Evolutionary conservation across 2,888 invertebrate genomes (phyloP), one percentile per base, ranked within the genome.

Genomic region (Cephus nigrinus): DNA sequence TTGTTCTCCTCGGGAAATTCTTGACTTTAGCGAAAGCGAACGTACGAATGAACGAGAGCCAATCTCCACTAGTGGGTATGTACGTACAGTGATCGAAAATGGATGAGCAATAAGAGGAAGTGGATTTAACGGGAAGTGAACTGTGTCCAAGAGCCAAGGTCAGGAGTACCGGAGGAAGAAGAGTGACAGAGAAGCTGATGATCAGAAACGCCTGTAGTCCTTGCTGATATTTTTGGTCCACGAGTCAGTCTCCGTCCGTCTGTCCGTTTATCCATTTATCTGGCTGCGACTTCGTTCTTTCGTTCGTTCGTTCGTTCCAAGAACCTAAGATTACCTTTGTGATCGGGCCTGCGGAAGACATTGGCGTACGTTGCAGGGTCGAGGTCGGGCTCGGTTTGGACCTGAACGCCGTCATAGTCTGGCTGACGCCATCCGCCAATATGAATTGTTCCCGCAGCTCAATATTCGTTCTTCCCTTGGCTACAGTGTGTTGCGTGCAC

Each of bases 391-490:
- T 96, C 92, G 97, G 96, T 94, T 98, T 98, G 92, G 98, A 96
- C 93, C 97, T 97, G 95, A 99, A 99, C 90, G 98, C 97, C 91
- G 98, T 96, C 98, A 99, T 99, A 92, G 97, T 97, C 94, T 99
- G 99, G 92, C 98, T 97, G 87, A 98, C 98, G 92, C 99, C 99
- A 92, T 98, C 97, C 89, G 99, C 98, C 94, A 99, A 94, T 93
- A 98, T 98, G 94, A 99, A 99, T 94, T 98, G 98, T 93, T 99
- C 99, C 92, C 99, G 96, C 92, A 99, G 96, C 94, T 99, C 99
- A 94, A 99, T 97, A 95, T 99, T 99, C 93, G 99, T 99, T 94
- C 99, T 97, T 94, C 99, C 99, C 95, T 99, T 98, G 94, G 99
- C 99, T 99, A 94, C 93, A 93, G 93, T 93, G 93, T 93, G 93